Base-by-base conservation (phyloP, 2,113 vertebrate species). In the Turnix velox region DNA sequence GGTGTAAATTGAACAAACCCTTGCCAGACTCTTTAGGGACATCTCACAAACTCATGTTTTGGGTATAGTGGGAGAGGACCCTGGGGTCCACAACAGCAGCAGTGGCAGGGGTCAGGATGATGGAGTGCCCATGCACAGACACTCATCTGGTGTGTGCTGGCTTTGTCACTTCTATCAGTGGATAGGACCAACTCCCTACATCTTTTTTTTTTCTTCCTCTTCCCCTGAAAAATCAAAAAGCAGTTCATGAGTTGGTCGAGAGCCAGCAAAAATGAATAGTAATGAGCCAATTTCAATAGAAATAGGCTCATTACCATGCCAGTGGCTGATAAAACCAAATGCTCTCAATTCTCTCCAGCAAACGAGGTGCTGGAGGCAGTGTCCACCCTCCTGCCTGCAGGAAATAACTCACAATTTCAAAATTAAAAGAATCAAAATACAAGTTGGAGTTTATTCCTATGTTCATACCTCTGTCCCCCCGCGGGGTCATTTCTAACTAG, bases 211-310 rank as follows among this genome's bases (percentile, higher is more conserved):
- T 92, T 92, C 85, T 87, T 92, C 66, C 67, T 79, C 5, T 71
- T 49, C 87, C 51, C 27, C 69, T 30, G 75, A 83, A 94, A 96
- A 96, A 97, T 96, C 96, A 96, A 96, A 97, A 94, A 92, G 95
- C 94, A 5, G 96, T 97, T 97, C 97, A 98, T 97, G 93, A 97
- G 96, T 97, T 97, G 97, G 97, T 97, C 81, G 88, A 90, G 83
- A 98, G 96, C 96, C 96, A 97, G 95, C 89, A 97, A 97, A 98
- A 98, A 97, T 97, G 97, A 98, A 98, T 97, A 97, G 96, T 96
- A 97, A 98, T 97, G 96, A 98, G 92, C 93, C 94, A 97, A 97
- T 97, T 98, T 97, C 97, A 97, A 97, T 97, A 96, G 96, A 97
- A 98, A 98, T 96, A 97, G 94, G 95, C 94, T 97, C 97, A 97